phyloP scores from a whole-genome alignment of 2,888 invertebrate genomes.

The Nematopogon swammerdamellus region DNA sequence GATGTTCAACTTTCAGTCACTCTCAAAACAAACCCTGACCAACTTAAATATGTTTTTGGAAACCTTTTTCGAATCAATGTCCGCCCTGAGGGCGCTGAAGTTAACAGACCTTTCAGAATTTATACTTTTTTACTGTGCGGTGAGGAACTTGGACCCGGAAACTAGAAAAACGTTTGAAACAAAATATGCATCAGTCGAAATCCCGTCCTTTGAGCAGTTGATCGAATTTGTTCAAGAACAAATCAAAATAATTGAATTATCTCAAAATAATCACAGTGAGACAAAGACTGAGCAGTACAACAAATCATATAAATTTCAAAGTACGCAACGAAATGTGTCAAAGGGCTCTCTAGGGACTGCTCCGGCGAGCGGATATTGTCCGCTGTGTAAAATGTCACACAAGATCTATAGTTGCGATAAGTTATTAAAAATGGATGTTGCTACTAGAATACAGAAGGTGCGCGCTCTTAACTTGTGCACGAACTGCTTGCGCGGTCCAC shows the following conservation, averaged over 20 bases:
- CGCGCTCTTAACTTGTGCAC: background rate
- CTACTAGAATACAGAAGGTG: background rate
- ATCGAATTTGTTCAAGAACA: background rate
- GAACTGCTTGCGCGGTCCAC: background rate
- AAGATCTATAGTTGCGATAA: background rate
- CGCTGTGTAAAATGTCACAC: background rate
- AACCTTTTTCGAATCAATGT: background rate
- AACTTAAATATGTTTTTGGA: background rate
- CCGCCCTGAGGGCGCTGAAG: background rate
- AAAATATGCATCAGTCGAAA: background rate
- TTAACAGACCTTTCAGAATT: background rate
- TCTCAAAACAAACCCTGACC: background rate
- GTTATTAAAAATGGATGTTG: background rate
- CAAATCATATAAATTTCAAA: background rate
- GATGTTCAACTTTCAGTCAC: background rate
- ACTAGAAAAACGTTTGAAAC: background rate
- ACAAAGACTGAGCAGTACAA: background rate
- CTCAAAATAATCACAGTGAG: background rate
- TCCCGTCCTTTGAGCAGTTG: background rate
- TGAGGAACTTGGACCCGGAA: background rate
- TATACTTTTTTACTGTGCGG: background rate
- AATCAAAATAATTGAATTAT: background rate
- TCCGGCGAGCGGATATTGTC: too few relatives aligned
- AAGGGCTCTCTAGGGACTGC: background rate
- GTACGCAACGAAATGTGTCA: background rate